A percentile compares a stretch with the other conserved stretches of the same genome.
Evolutionary conservation across 2,113 vertebrate genomes (phyloP).

Genomic region (Callithrix jacchus): DNA sequence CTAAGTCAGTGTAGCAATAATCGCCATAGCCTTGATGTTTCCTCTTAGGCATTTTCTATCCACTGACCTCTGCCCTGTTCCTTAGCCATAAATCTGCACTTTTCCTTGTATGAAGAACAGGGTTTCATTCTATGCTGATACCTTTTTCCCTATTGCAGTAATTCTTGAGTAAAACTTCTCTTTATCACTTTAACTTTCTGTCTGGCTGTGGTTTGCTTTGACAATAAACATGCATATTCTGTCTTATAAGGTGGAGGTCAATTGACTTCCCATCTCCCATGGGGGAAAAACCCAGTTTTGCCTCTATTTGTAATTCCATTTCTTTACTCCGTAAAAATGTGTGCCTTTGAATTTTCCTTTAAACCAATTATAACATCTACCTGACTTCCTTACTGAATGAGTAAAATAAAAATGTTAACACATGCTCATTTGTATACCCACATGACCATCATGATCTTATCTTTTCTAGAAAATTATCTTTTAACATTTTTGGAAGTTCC

Average conservation of each 20-base stretch:
- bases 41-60: background rate
- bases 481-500: background rate
- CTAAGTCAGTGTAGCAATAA: background rate
- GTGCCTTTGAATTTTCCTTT: background rate
- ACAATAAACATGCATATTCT: background rate
- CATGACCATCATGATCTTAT: background rate
- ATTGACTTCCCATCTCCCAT: background rate
- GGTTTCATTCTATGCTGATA: background rate
- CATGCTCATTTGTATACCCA: background rate
- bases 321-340: background rate
- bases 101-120: background rate
- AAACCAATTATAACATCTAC: background rate
- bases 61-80: background rate
- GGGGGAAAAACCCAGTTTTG: background rate
- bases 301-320: background rate
- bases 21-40: background rate
- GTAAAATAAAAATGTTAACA: constrained; percentile 10
- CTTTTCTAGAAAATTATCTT: constrained; percentile 3
- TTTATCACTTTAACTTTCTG: background rate
- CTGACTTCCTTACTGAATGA: background rate
- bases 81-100: background rate
- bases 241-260: background rate
- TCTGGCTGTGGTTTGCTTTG: background rate
- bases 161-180: background rate
- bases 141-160: background rate